Evolutionary conservation across 2,888 invertebrate genomes (phyloP).

Genomic region (Temnothorax unifasciatus): DNA sequence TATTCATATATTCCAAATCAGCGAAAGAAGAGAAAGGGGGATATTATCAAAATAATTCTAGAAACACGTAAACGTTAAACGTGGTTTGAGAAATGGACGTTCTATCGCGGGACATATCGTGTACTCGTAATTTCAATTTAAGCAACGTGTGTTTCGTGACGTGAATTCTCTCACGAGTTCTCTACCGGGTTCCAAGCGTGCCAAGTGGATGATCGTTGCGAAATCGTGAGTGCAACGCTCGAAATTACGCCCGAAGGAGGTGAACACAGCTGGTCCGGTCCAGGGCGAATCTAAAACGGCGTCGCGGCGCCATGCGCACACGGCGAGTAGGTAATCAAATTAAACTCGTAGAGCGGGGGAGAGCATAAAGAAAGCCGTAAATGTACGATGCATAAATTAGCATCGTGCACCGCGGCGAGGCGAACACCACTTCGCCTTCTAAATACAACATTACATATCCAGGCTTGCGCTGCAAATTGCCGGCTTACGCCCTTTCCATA

Average conservation of each 20-base stretch:
- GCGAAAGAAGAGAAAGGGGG: not conserved
- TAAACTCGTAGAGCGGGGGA: constrained; percentile 26
- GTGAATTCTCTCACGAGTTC: constrained; percentile 26
- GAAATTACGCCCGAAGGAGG: constrained; percentile 34
- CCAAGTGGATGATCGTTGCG: constrained; percentile 39
- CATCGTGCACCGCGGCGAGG: constrained; percentile 34
- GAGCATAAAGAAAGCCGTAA: constrained; percentile 39
- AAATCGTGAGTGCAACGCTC: constrained; percentile 34
- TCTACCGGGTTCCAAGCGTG: constrained; percentile 11
- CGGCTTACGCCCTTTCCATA: constrained; percentile 42
- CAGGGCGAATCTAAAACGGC: constrained; percentile 39
- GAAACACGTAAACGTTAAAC: constrained; percentile 18
- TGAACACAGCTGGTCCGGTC: constrained; percentile 9
- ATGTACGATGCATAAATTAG: constrained; percentile 51
- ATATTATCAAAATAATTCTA: constrained; percentile 16
- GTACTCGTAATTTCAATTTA: constrained; percentile 24
- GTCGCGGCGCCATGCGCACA: constrained; percentile 37
- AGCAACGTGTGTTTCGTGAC: constrained; percentile 37
- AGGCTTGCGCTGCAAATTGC: constrained; percentile 37
- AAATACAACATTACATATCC: constrained; percentile 32
- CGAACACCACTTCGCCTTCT: constrained; percentile 4
- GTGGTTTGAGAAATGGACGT: not conserved
- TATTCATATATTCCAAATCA: not conserved
- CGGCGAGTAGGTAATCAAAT: constrained; percentile 46
- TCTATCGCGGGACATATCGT: constrained; percentile 19